phyloP scores from a whole-genome alignment of 2,888 invertebrate genomes.

The Epistrophe grossulariae region DNA sequence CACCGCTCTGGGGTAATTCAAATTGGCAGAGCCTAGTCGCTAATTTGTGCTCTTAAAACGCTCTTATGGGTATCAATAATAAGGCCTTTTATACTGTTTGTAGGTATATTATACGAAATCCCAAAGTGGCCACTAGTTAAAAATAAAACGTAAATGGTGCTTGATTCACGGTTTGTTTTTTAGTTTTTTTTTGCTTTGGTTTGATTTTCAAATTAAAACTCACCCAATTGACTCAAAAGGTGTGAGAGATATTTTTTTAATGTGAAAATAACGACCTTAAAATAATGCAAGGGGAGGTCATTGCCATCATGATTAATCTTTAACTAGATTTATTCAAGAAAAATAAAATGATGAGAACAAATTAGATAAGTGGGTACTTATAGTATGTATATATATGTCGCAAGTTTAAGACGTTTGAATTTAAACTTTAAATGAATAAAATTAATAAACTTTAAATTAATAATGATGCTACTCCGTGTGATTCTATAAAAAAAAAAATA shows the following conservation, averaged over 20 bases:
- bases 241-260: constrained; percentile 1
- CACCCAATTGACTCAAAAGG: constrained; percentile 35
- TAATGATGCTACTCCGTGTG: no score
- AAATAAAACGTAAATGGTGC: constrained; percentile 26
- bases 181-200: not conserved
- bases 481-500: no score
- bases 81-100: constrained; percentile 27
- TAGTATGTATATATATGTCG: no score
- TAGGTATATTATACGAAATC: not conserved
- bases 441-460: no score
- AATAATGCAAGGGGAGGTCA: constrained; percentile 56
- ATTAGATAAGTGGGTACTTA: not conserved
- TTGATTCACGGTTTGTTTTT: constrained; percentile 31
- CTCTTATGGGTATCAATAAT: constrained; percentile 61
- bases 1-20: constrained; percentile 45
- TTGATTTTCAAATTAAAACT: constrained; percentile 25
- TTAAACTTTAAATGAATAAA: no score
- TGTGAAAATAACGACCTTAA: constrained; percentile 15
- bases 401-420: no score
- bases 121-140: constrained; percentile 38
- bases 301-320: constrained; percentile 49
- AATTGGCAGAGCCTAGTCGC: constrained; percentile 60
- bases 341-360: constrained; percentile 3
- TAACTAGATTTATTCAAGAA: constrained; percentile 23
- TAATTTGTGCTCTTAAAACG: constrained; percentile 56